Base-by-base conservation (phyloP, 2,888 invertebrate genomes). In the Myopa testacea region DNA sequence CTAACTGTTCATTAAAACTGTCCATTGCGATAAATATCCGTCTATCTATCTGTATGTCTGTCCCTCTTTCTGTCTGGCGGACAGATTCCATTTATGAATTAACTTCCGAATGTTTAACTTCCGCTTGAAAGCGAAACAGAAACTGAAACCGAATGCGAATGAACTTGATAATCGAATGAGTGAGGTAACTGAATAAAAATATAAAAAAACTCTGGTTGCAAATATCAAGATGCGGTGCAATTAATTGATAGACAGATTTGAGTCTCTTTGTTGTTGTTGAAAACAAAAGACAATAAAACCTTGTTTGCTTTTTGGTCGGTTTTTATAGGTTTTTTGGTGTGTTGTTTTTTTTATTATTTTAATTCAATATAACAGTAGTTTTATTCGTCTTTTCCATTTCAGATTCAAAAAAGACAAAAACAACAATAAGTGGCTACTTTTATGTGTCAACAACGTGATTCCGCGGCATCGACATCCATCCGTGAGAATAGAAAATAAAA, bases 61-160 rank as follows among this genome's bases (percentile, higher is more conserved):
- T 12, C 58, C 40, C 26, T 60, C 38, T 34, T 14, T 60, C 14
- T 5, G 26, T 62, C 6, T 62, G 62, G n/a, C n/a, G n/a, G n/a
- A n/a, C n/a, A n/a, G n/a, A n/a, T n/a, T n/a, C 14, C 37, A 62
- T 40, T 19, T 37, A 26, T 14, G 8, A 73, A 19, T 62, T 40
- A 73, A 72, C 26, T n/a, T 40, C 60, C 19, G 8, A 37, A 65
- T 65, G 19, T 50, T 52, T 4, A 45, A 69, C 75, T 69, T 75
- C 75, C 75, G 75, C 69, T 60, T 69, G 60, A 69, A 58, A 58
- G 26, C 60, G 58, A 75, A 58, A 40, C 37, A 55, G n/a, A n/a
- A n/a, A n/a, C n/a, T n/a, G 16, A 8, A 40, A 75, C 14, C 45
- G 12, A 77, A 78, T 77, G 78, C 75, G 75, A 80, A 78, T 78